phyloP scores from a whole-genome alignment of 1,140 invertebrate species.

The Cherax quadricarinatus region DNA sequence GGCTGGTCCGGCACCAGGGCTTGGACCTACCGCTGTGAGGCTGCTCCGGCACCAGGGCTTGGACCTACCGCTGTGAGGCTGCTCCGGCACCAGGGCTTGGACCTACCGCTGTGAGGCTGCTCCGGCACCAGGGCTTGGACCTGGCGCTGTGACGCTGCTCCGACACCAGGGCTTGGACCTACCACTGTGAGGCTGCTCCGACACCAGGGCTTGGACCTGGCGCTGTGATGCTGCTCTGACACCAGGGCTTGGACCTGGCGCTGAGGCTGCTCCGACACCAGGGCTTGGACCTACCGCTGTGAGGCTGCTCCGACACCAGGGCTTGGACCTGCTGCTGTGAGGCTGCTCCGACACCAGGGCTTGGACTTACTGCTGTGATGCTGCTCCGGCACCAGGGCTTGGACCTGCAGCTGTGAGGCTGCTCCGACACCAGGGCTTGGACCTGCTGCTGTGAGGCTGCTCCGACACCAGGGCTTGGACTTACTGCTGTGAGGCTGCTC shows the following conservation, averaged over 20 bases:
- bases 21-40: not conserved
- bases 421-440: too few species aligned
- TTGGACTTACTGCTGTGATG: too few species aligned
- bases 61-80: not conserved
- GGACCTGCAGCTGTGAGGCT: not conserved
- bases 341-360: too few species aligned
- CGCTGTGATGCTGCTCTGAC: not conserved
- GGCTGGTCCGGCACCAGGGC: too few species aligned
- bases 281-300: not conserved
- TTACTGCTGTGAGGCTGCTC: not conserved
- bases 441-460: not conserved
- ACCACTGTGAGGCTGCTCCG: not conserved
- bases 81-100: too few species aligned
- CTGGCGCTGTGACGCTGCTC: not conserved
- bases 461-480: too few species aligned
- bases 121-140: too few species aligned
- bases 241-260: not conserved
- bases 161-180: not conserved
- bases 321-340: not conserved
- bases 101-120: not conserved
- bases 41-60: too few species aligned
- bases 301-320: too few species aligned
- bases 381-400: too few species aligned
- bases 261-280: too few species aligned
- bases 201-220: not conserved